Evolutionary conservation across 2,888 invertebrate species (phyloP).

Genomic region (Spodoptera exigua): DNA sequence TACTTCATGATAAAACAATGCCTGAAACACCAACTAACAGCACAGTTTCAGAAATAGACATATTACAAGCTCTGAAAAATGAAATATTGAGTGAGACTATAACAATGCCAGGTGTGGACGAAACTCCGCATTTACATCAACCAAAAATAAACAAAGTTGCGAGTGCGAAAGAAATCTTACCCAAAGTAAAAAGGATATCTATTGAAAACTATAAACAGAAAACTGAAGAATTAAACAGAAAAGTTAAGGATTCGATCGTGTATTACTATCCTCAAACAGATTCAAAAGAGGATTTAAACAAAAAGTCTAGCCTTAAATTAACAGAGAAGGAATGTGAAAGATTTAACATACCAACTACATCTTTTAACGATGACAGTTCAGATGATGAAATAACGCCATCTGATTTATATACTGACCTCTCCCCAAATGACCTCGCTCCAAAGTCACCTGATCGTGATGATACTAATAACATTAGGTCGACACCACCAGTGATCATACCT

Average conservation of each 20-base stretch:
- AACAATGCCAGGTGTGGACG: constrained; percentile 68
- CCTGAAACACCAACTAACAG: constrained; percentile 62
- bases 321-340: constrained; percentile 86
- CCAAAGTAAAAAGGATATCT: constrained; percentile 81
- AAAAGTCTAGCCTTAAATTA: constrained; percentile 81
- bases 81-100: constrained; percentile 82
- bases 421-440: constrained; percentile 78
- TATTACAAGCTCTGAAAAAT: constrained; percentile 84
- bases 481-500: constrained; percentile 81
- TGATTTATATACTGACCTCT: constrained; percentile 73
- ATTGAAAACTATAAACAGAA: constrained; percentile 86
- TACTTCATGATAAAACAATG: constrained; percentile 70
- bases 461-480: constrained; percentile 57
- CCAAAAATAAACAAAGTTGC: constrained; percentile 82
- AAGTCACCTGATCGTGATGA: constrained; percentile 80
- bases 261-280: constrained; percentile 54
- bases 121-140: constrained; percentile 80
- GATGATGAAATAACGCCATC: constrained; percentile 70
- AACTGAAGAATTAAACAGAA: constrained; percentile 73
- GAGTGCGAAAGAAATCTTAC: constrained; percentile 71
- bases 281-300: constrained; percentile 67
- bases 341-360: constrained; percentile 78
- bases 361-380: constrained; percentile 72
- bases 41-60: constrained; percentile 83
- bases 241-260: constrained; percentile 51